phyloP scores from a whole-genome alignment of 2,113 vertebrate genomes.

The Gorsachius goisagi region DNA sequence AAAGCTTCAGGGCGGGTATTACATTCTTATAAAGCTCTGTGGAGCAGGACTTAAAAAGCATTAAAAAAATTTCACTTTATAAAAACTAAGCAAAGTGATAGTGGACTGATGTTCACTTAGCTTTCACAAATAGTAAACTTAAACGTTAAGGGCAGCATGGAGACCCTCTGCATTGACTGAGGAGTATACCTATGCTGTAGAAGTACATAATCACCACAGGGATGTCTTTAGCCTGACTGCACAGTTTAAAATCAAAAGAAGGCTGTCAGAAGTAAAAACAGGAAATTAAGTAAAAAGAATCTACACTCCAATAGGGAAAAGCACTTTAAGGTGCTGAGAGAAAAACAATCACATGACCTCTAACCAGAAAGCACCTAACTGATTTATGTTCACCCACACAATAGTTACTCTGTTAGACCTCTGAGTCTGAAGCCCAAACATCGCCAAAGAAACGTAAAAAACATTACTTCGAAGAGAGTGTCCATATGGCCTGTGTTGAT shows the following conservation, averaged over 20 bases:
- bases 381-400: neutral
- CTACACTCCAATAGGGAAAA: neutral
- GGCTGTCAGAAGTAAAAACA: neutral
- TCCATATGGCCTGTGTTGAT: neutral
- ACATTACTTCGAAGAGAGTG: neutral
- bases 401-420: neutral
- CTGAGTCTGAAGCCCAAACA: neutral
- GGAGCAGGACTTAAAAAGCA: neutral
- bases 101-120: neutral
- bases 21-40: neutral
- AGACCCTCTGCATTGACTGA: neutral
- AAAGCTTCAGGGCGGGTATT: neutral
- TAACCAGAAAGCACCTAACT: neutral
- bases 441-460: neutral
- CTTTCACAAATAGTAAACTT: neutral
- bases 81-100: neutral
- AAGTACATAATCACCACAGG: neutral
- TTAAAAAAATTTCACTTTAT: neutral
- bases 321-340: neutral
- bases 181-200: neutral
- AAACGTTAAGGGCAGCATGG: neutral
- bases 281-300: neutral
- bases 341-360: neutral
- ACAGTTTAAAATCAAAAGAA: neutral
- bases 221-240: neutral